Percentiles rank a stretch among this genome's conserved stretches.
Conservation (phyloP, 1,140 invertebrate genomes). For the Lepidostoma basale region DNA sequence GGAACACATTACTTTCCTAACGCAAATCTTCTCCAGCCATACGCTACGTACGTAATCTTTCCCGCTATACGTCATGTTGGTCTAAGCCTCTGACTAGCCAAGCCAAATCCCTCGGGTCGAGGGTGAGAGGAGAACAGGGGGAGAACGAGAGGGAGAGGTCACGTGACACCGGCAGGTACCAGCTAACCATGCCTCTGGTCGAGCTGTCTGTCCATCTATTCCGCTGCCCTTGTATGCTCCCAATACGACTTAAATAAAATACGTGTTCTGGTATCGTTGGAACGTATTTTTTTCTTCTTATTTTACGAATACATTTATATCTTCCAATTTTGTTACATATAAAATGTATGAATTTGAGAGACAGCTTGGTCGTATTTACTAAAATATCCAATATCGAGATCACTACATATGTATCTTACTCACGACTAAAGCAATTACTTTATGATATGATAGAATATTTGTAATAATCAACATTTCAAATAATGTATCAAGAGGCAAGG, state of each 20-base stretch:
- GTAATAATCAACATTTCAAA: too few relatives aligned
- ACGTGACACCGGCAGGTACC: conserved; percentile 18
- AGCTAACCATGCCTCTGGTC: not conserved
- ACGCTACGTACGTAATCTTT: conserved; percentile 4
- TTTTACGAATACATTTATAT: too few relatives aligned
- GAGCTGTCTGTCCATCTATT: not conserved
- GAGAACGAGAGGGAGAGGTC: not conserved
- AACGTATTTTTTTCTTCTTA: too few relatives aligned
- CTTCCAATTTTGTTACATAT: too few relatives aligned
- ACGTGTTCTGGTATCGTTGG: not conserved
- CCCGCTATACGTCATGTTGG: conserved; percentile 5
- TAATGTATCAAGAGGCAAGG: too few relatives aligned
- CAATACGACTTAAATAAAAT: not conserved
- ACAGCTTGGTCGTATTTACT: too few relatives aligned
- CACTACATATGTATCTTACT: too few relatives aligned
- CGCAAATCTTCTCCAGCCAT: conserved; percentile 13
- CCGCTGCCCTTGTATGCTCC: not conserved
- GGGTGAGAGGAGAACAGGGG: not conserved
- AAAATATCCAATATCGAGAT: too few relatives aligned
- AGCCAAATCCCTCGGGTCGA: not conserved
- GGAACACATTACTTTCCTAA: conserved; percentile 10
- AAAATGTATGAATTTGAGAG: too few relatives aligned
- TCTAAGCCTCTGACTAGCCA: conserved; percentile 6
- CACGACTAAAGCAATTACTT: too few relatives aligned
- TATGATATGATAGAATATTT: too few relatives aligned